phyloP scores from a whole-genome alignment of 2,888 invertebrate genomes.

The Epistrophe grossulariae region DNA sequence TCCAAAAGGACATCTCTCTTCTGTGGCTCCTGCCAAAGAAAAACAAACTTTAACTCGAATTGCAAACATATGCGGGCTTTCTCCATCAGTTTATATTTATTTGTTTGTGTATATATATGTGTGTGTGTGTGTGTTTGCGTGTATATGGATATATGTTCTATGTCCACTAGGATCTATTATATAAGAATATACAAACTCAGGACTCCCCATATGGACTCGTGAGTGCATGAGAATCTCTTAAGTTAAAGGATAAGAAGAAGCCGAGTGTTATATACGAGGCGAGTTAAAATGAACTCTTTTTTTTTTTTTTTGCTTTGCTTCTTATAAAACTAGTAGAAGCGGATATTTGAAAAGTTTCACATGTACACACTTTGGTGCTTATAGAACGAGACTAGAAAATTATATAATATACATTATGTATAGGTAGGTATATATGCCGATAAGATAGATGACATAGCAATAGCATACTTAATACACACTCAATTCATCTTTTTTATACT shows the following conservation, averaged over 20 bases:
- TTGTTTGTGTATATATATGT: conserved; percentile 4
- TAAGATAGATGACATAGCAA: conserved; percentile 28
- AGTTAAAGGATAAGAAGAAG: conserved; percentile 54
- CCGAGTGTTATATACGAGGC: background rate
- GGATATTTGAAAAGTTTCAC: conserved; percentile 76
- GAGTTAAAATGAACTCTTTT: conserved; percentile 61
- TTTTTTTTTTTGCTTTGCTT: too few relatives aligned
- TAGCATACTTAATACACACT: conserved; percentile 26
- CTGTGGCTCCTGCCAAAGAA: conserved; percentile 38
- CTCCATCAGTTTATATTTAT: conserved; percentile 13
- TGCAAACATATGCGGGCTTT: conserved; percentile 71
- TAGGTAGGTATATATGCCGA: conserved; percentile 22
- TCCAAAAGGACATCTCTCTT: conserved; percentile 44
- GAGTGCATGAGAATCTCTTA: conserved; percentile 60
- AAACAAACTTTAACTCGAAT: conserved; percentile 74
- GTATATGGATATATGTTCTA: conserved; percentile 45
- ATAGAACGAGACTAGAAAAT: background rate
- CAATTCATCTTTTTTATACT: background rate
- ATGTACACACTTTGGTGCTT: conserved; percentile 27
- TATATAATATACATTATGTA: background rate
- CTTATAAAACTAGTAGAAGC: conserved; percentile 6
- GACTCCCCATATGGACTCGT: conserved; percentile 1
- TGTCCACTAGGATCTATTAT: conserved; percentile 40
- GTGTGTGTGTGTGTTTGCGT: conserved; percentile 18
- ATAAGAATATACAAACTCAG: conserved; percentile 29